phyloP scores from a whole-genome alignment of 2,888 invertebrate genomes.

The Tryphoninae sp. region DNA sequence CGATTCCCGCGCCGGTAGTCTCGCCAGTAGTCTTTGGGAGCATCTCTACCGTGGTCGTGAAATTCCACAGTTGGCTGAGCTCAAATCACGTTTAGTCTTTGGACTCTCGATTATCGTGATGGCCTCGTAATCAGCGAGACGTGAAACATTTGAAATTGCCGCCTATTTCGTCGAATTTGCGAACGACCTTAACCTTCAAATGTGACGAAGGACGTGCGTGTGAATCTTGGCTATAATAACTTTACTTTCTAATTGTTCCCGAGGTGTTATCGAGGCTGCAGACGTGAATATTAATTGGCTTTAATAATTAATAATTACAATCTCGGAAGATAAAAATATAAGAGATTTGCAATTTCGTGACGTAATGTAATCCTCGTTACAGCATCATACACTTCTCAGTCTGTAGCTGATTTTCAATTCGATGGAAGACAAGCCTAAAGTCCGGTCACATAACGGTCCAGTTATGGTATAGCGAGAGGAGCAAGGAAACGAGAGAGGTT shows the following conservation, averaged over 20 bases:
- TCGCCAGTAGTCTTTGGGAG: conserved; percentile 1
- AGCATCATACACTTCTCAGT: conserved; percentile 28
- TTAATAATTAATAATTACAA: too few relatives aligned
- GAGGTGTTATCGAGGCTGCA: too few relatives aligned
- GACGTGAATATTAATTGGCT: too few relatives aligned
- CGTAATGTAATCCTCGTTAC: conserved; percentile 14
- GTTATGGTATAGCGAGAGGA: conserved; percentile 76
- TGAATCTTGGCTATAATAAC: too few relatives aligned
- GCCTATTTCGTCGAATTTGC: background rate
- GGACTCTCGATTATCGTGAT: conserved; percentile 36
- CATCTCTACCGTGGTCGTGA: conserved; percentile 26
- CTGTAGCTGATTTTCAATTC: conserved; percentile 35
- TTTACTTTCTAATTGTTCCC: too few relatives aligned
- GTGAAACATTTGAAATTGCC: conserved; percentile 18
- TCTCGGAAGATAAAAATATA: background rate
- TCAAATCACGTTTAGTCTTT: conserved; percentile 30
- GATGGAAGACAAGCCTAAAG: conserved; percentile 61
- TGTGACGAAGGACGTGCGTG: background rate
- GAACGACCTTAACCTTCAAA: conserved; percentile 17
- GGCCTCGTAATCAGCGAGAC: conserved; percentile 41
- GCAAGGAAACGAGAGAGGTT: conserved; percentile 69
- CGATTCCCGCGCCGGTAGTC: background rate
- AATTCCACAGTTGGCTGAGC: conserved; percentile 36
- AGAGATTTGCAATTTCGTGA: background rate
- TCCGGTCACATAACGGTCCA: conserved; percentile 80